A percentile compares a stretch with the other conserved stretches of the same genome.
Conservation (phyloP, 2,888 invertebrate species). For the Latheticus oryzae region DNA sequence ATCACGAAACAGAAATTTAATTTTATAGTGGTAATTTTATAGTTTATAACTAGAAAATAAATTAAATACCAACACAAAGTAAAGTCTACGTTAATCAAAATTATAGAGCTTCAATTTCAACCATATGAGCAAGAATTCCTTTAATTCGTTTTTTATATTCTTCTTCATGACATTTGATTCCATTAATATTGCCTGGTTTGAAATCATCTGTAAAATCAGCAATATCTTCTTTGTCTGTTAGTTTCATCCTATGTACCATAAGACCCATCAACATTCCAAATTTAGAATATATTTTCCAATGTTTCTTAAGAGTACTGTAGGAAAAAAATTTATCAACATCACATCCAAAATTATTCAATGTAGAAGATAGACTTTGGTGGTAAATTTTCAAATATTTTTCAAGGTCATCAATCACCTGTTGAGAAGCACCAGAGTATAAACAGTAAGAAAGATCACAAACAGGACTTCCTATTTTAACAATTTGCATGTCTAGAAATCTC, state of each 20-base stretch:
- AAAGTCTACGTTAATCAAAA: too few species aligned
- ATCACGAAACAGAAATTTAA: too few species aligned
- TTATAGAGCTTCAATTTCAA: slow-evolving; percentile 11
- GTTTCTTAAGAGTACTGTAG: slow-evolving; percentile 46
- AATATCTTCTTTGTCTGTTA: slow-evolving; percentile 42
- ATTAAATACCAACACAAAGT: too few species aligned
- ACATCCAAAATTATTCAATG: slow-evolving; percentile 49
- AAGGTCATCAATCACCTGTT: slow-evolving; percentile 52
- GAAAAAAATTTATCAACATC: slow-evolving; percentile 55
- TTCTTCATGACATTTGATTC: slow-evolving; percentile 28
- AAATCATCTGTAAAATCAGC: slow-evolving; percentile 34
- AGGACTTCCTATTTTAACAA: slow-evolving; percentile 47
- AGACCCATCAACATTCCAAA: slow-evolving; percentile 46
- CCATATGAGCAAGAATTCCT: slow-evolving; percentile 39
- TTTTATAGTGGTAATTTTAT: too few species aligned
- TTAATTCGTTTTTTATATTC: slow-evolving; percentile 39
- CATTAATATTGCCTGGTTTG: neutral
- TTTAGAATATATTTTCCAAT: slow-evolving; percentile 49
- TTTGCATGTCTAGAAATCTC: slow-evolving; percentile 53
- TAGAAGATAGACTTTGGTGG: slow-evolving; percentile 53
- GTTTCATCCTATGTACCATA: slow-evolving; percentile 43
- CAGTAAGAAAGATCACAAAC: slow-evolving; percentile 58
- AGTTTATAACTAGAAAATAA: too few species aligned
- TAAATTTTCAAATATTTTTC: slow-evolving; percentile 56
- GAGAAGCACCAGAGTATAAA: slow-evolving; percentile 56